A percentile compares a stretch with the other conserved stretches of the same genome.
Evolutionary conservation across 2,113 vertebrate species (phyloP).

Genomic region (Baryphthengus martii): DNA sequence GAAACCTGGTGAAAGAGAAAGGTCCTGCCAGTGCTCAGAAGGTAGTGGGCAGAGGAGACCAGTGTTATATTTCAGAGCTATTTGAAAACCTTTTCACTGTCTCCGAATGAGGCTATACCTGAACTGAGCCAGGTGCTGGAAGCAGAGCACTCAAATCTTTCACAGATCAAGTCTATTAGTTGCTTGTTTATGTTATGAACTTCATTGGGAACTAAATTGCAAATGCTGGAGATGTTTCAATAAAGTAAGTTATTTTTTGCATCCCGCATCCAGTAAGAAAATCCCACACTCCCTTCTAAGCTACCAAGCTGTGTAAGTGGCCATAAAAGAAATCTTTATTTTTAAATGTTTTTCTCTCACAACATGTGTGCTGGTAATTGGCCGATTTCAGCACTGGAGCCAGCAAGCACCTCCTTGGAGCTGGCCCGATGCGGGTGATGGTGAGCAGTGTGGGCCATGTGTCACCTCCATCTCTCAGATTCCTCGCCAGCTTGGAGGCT

Average conservation of each 20-base stretch:
- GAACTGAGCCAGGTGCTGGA: neutral
- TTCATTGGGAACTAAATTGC: neutral
- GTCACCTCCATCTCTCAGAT: slow-evolving; percentile 20
- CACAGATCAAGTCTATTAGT: neutral
- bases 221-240: neutral
- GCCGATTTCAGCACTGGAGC: neutral
- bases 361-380: rapidly evolving
- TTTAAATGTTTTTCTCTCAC: neutral
- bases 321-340: neutral
- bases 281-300: neutral
- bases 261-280: neutral
- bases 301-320: neutral
- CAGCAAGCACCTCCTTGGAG: neutral
- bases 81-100: neutral
- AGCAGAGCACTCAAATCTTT: neutral
- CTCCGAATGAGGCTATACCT: neutral
- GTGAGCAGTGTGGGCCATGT: neutral
- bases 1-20: neutral
- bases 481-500: slow-evolving; percentile 49
- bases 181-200: neutral
- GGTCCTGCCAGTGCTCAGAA: neutral
- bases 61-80: rapidly evolving
- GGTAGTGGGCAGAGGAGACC: neutral
- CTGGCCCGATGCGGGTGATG: neutral
- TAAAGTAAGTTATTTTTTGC: neutral